Evolutionary conservation across 1,140 invertebrate genomes (phyloP).

Genomic region (Pentalonia nigronervosa): DNA sequence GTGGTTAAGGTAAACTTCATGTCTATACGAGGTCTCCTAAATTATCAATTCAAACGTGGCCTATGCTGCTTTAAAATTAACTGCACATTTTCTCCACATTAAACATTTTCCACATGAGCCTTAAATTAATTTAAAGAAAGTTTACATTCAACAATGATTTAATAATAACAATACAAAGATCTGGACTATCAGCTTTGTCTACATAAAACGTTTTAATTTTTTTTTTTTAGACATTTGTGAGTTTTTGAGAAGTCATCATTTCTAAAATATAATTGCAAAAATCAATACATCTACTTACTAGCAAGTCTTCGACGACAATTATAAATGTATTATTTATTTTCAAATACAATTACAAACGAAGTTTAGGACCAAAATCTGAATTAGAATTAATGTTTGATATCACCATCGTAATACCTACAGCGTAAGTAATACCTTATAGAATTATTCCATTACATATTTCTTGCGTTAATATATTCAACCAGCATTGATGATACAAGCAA

Average conservation of each 20-base stretch:
- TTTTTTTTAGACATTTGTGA: neutral
- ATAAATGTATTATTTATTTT: no score
- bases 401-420: neutral
- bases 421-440: neutral
- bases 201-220: neutral
- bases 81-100: neutral
- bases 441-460: neutral
- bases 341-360: neutral
- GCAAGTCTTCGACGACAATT: no score
- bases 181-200: neutral
- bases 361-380: neutral
- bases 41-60: neutral
- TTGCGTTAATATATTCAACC: neutral
- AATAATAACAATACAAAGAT: neutral
- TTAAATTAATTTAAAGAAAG: neutral
- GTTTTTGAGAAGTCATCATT: neutral
- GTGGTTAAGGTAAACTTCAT: neutral
- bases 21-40: neutral
- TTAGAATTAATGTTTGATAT: neutral
- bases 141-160: neutral
- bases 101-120: neutral
- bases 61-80: conserved; percentile 24
- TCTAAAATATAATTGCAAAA: no score
- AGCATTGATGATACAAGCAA: neutral
- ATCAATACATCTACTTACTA: no score